These are phyloP conservation scores for Sebastes wilsoni DNA, from an alignment of 2,797 vertebrate genomes.

Conservation along the genomic window DNA sequence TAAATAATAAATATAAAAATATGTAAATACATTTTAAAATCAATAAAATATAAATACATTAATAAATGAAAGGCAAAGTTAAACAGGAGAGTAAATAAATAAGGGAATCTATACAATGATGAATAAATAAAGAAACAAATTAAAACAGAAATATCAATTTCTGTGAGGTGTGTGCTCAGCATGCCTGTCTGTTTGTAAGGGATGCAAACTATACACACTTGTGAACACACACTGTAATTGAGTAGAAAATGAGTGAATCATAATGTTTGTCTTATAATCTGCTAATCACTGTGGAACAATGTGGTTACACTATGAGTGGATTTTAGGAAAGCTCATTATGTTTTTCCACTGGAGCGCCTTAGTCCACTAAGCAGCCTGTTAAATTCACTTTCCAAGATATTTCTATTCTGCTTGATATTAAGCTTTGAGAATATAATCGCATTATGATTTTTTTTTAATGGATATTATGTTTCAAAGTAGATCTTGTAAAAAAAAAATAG, in stretches of 20 bases:
- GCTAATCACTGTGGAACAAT: constrained; percentile 18
- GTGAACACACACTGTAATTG: not conserved
- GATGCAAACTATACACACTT: not conserved
- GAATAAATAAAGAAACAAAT: no score
- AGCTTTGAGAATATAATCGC: not conserved
- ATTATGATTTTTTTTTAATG: not conserved
- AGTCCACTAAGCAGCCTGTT: not conserved
- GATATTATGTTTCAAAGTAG: not conserved
- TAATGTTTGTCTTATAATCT: constrained; percentile 1
- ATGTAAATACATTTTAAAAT: no score
- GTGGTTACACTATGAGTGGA: constrained; percentile 1
- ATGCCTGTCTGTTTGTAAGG: not conserved
- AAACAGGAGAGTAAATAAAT: no score
- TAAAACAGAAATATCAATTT: no score
- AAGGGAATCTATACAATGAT: no score
- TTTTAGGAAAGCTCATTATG: constrained; percentile 41
- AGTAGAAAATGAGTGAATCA: not conserved
- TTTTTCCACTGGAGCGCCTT: not conserved
- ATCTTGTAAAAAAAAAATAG: not conserved
- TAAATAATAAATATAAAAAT: no score
- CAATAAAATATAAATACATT: no score
- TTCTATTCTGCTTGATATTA: not conserved
- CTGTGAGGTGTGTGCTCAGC: not conserved
- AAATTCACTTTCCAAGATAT: not conserved
- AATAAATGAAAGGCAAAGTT: no score